Base-by-base conservation (phyloP, 1,140 invertebrate genomes). In the Diorhabda elongata region DNA sequence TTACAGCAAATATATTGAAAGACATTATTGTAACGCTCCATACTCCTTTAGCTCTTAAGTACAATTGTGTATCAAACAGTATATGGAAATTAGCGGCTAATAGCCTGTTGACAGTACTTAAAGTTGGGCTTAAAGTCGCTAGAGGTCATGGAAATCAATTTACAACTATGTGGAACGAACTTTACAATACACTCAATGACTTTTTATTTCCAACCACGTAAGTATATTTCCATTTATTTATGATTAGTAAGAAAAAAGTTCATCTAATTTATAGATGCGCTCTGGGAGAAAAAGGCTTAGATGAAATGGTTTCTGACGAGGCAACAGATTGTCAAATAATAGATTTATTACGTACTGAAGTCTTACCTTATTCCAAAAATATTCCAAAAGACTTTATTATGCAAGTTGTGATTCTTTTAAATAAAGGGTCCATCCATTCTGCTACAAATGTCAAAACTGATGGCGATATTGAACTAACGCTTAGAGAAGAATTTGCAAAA, bases 401-500 rank as follows among this genome's bases (percentile, higher is more conserved):
- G 73, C 87, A 91, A 79, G 88, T 96, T 59, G 93, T 98, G 67
- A 90, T 94, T 75, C 86, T 98, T 56, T 85, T 98, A 41, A 97
- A 98, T 80, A 91, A 91, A 77, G 97, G 96, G 0, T 97, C 96
- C 8, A 95, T 98, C 78, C 94, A 97, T 83, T 92, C 92, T n/a
- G 90, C 92, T 0, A 90, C 92, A 3, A 87, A 87, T 61, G 80
- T 81, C 11, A 87, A 85, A 79, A 85, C 85, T 71, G 85, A 95
- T 75, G 90, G 90, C 71, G 92, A 96, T 79, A 89, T 90, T 42
- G 93, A 94, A 78, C 83, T 94, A 68, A 92, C 91, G 69, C 83
- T 95, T 69, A 82, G 96, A 41, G 96, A 98, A 82, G 96, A 98
- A 77, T 98, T 98, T 84, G 96, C 96, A 41, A 92, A 96, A 78